Conservation (phyloP, 2,888 invertebrate species). For the Stenichneumon culpator region DNA sequence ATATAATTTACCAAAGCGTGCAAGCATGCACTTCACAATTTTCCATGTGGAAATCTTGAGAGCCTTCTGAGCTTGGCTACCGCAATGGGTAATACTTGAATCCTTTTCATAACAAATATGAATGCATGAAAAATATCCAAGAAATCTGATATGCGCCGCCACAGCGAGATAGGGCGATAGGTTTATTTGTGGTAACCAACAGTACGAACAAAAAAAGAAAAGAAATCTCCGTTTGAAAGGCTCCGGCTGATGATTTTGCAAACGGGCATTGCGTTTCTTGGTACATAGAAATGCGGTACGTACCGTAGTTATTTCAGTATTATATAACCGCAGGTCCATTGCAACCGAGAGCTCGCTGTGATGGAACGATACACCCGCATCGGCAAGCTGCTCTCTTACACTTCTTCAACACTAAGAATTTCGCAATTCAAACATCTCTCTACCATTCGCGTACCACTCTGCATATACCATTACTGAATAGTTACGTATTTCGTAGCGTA, state of each 20-base stretch:
- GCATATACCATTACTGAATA: constrained; percentile 21
- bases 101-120: constrained; percentile 42
- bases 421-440: constrained; percentile 35
- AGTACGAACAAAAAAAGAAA: constrained; percentile 19
- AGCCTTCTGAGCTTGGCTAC: not conserved
- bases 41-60: constrained; percentile 2
- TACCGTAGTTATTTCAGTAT: constrained; percentile 22
- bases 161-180: not conserved
- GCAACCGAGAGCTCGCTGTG: constrained; percentile 44
- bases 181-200: not conserved
- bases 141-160: not conserved
- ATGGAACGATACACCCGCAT: constrained; percentile 40
- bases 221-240: constrained; percentile 53
- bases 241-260: constrained; percentile 55
- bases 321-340: constrained; percentile 18
- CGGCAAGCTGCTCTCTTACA: constrained; percentile 21
- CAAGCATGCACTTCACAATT: not conserved
- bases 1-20: constrained; percentile 5
- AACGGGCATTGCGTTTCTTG: constrained; percentile 47
- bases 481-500: constrained; percentile 29
- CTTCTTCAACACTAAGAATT: constrained; percentile 40
- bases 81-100: constrained; percentile 24
- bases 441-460: constrained; percentile 6
- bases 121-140: constrained; percentile 7
- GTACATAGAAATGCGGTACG: constrained; percentile 4